Evolutionary conservation across 2,113 vertebrate species (phyloP).

Genomic region (Sakesphorus luctuosus): DNA sequence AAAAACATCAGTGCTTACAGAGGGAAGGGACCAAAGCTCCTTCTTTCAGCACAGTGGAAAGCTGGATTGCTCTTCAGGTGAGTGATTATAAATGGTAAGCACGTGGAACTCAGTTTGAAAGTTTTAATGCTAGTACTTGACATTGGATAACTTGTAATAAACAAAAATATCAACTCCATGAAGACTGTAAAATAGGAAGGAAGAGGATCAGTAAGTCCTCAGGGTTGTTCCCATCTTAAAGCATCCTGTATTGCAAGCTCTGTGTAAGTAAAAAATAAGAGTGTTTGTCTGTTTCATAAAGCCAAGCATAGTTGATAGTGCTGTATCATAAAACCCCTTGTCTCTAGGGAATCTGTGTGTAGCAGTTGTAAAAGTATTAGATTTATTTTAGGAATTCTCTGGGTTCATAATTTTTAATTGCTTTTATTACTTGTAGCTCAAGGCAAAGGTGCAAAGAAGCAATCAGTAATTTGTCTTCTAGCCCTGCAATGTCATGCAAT

Average conservation of each 20-base stretch:
- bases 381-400: background rate
- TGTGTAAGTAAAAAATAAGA: background rate
- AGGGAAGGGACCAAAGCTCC: background rate
- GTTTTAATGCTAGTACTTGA: background rate
- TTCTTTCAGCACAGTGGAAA: background rate
- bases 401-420: background rate
- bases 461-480: background rate
- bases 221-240: background rate
- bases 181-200: background rate
- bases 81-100: background rate
- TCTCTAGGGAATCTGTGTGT: background rate
- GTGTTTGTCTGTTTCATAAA: background rate
- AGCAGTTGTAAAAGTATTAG: background rate
- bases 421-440: background rate
- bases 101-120: background rate
- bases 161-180: background rate
- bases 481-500: background rate
- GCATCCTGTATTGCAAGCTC: background rate
- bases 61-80: background rate
- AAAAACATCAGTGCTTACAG: background rate
- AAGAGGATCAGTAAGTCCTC: background rate
- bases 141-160: background rate
- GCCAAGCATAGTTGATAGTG: background rate
- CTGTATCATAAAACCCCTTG: background rate
- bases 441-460: background rate